These are phyloP conservation scores for Coenonympha glycerion DNA, from an alignment of 2,888 invertebrate species.

Conservation along the genomic window DNA sequence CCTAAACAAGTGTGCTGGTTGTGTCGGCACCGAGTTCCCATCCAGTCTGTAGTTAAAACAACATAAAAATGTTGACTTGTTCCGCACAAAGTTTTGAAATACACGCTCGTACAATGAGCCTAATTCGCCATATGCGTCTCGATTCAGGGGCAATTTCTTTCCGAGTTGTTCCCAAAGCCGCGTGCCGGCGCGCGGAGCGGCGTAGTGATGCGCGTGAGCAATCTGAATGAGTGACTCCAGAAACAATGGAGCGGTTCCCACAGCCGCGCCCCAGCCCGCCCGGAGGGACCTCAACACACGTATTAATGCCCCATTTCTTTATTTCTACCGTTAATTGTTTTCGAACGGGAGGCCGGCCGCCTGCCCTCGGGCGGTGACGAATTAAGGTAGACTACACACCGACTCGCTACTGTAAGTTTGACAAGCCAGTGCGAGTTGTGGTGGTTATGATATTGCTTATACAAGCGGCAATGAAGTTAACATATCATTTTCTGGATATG, in stretches of 20 bases:
- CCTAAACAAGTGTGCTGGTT: too few species aligned
- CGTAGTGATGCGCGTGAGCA: slow-evolving; percentile 43
- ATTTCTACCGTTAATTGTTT: slow-evolving; percentile 64
- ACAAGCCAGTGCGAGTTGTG: too few species aligned
- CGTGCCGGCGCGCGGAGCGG: slow-evolving; percentile 24
- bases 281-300: slow-evolving; percentile 31
- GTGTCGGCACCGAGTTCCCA: too few species aligned
- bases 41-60: neutral
- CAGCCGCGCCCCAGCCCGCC: slow-evolving; percentile 56
- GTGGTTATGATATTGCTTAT: too few species aligned
- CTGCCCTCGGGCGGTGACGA: slow-evolving; percentile 51
- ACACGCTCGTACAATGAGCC: slow-evolving; percentile 17
- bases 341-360: slow-evolving; percentile 58
- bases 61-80: slow-evolving; percentile 13
- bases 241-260: slow-evolving; percentile 62
- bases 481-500: too few species aligned
- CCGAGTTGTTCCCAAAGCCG: slow-evolving; percentile 35
- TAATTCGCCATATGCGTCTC: slow-evolving; percentile 41
- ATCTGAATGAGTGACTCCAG: slow-evolving; percentile 43
- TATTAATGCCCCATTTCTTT: slow-evolving; percentile 39
- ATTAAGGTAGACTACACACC: too few species aligned
- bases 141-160: slow-evolving; percentile 35
- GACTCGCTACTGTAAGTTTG: too few species aligned
- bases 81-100: slow-evolving; percentile 8
- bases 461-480: too few species aligned